Evolutionary conservation across 2,113 vertebrate genomes (phyloP), one percentile per base, ranked within the genome.

Genomic region (Oriolus oriolus): DNA sequence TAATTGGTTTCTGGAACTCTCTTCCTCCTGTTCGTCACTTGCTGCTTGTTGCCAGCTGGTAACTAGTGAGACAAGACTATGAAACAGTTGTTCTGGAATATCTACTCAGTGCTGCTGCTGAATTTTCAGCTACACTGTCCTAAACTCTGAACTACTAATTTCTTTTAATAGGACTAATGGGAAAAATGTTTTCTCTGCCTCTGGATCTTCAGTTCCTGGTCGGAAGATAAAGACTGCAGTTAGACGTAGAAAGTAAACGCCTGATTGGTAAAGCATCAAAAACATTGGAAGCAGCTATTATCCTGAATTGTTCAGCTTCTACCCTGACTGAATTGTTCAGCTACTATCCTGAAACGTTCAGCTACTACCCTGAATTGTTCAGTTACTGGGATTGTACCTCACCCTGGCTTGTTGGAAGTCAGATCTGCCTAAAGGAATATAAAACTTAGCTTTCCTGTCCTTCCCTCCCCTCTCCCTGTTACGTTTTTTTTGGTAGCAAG

Each of bases 211-310:
- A 37, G 98, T 99, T 60, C 9, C 98, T 82, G 98, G 98, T 66
- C 99, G 99, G 90, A 99, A 98, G 98, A 99, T 99, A 98, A 99
- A 99, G 98, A 99, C 98, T 75, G 99, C 99, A 31, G 97, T 99
- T 97, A 99, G 99, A 88, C 99, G 99, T 97, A 98, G 97, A 93
- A 99, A 99, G 98, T 99, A 99, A 98, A 95, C 74, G 11, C 89
- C 91, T 3, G 61, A 57, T 77, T 41, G 77, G 74, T 95, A 96
- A 60, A 97, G 97, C 97, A n/a, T 63, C 71, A 63, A 50, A 90
- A 93, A 95, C 96, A 97, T 92, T 97, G 76, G 95, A 94, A 94
- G 94, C 92, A 96, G 97, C 97, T 97, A 80, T 96, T 97, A 84
- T 96, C 97, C 97, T 83, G 97, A 97, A 96, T 96, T 96, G 87